Conservation (phyloP, 2,113 vertebrate species). For the Propithecus coquereli region DNA sequence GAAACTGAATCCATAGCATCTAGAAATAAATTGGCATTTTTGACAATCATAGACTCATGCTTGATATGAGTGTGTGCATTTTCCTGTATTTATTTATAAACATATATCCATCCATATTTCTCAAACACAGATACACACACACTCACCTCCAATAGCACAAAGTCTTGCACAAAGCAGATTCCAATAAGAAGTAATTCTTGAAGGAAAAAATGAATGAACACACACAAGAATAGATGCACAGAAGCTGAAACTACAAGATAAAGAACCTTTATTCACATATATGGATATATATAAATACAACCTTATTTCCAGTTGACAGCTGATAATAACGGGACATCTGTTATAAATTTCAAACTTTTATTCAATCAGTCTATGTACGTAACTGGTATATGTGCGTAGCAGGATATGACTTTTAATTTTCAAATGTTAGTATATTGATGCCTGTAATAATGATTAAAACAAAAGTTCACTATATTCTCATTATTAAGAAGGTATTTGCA, state of each 20-base stretch:
- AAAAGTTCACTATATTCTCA: conserved; percentile 6
- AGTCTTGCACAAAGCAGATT: not conserved
- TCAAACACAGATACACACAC: not conserved
- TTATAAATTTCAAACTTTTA: conserved; percentile 54
- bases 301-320: conserved; percentile 66
- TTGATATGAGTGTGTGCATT: not conserved
- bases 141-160: not conserved
- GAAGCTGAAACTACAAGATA: conserved; percentile 40
- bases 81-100: conserved; percentile 20
- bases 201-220: not conserved
- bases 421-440: conserved; percentile 48
- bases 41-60: not conserved
- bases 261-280: conserved; percentile 31
- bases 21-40: conserved; percentile 2
- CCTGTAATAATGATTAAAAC: conserved; percentile 32
- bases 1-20: not conserved
- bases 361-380: conserved; percentile 49
- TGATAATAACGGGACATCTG: conserved; percentile 60
- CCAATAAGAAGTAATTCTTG: not conserved
- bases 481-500: not conserved
- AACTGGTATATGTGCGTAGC: not conserved
- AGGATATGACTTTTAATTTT: conserved; percentile 50
- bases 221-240: not conserved
- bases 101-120: not conserved
- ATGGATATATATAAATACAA: conserved; percentile 64